A percentile compares a stretch with the other conserved stretches of the same genome.
Evolutionary conservation across 1,140 invertebrate species (phyloP).

Genomic region (Pantala flavescens): DNA sequence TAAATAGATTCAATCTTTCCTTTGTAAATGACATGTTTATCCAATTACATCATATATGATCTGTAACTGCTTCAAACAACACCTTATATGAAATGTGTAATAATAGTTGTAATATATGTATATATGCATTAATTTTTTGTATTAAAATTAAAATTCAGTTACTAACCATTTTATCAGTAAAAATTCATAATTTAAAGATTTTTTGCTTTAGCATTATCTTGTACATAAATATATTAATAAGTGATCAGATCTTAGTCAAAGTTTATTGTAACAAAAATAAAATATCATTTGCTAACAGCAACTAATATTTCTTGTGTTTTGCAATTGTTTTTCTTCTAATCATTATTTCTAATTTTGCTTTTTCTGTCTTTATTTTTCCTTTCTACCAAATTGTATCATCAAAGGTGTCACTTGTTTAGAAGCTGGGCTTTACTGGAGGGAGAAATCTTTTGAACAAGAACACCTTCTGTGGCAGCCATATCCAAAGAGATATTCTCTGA

Average conservation of each 20-base stretch:
- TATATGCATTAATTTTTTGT: no score
- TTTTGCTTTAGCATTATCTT: neutral
- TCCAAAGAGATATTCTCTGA: no score
- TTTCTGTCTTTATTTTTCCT: neutral
- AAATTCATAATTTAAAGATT: neutral
- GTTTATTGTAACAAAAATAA: neutral
- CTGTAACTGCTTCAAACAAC: no score
- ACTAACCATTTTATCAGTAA: neutral
- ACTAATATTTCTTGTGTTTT: neutral
- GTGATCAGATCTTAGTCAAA: neutral
- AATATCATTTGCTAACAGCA: neutral
- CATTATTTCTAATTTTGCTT: neutral
- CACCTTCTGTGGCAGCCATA: neutral
- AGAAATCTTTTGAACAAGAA: neutral
- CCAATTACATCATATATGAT: no score
- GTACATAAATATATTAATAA: neutral
- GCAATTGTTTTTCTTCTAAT: neutral
- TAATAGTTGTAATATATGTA: no score
- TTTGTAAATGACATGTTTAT: no score
- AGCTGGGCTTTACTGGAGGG: neutral
- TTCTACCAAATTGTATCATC: neutral
- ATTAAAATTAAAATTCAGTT: no score
- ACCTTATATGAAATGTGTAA: no score
- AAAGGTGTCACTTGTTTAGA: neutral
- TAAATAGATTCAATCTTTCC: no score